A percentile compares a stretch with the other conserved stretches of the same genome.
These are phyloP conservation scores for Pseudopodoces humilis DNA, from an alignment of 2,113 vertebrate genomes.

Conservation along the genomic window DNA sequence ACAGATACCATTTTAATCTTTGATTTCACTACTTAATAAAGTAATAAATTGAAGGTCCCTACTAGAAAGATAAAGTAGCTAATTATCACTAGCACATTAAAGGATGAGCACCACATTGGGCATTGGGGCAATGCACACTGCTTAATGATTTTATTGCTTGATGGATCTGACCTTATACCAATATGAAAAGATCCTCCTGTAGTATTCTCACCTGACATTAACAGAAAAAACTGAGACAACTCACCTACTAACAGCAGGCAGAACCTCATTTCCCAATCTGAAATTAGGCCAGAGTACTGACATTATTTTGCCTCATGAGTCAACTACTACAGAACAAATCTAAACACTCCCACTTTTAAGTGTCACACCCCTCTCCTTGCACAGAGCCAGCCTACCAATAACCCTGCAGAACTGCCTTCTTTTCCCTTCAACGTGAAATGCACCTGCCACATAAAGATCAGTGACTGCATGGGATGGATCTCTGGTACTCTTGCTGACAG, in stretches of 20 bases:
- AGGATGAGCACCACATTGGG: slow-evolving; percentile 41
- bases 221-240: not conserved
- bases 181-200: not conserved
- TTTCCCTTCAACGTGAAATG: not conserved
- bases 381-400: not conserved
- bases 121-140: not conserved
- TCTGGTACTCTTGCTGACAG: not conserved
- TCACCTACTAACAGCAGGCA: not conserved
- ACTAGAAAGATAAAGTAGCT: slow-evolving; percentile 65
- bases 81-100: slow-evolving; percentile 68
- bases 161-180: not conserved
- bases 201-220: not conserved
- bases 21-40: slow-evolving; percentile 65
- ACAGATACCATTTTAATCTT: slow-evolving; percentile 44
- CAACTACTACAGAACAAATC: not conserved
- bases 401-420: not conserved
- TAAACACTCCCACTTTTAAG: not conserved
- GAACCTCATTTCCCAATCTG: not conserved
- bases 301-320: not conserved
- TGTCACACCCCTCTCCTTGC: not conserved
- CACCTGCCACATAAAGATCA: not conserved
- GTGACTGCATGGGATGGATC: not conserved
- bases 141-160: slow-evolving; percentile 45
- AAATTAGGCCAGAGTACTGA: not conserved
- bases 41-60: slow-evolving; percentile 48